Conservation (phyloP, 1,140 invertebrate genomes). For the Lordiphosa clarofinis region DNA sequence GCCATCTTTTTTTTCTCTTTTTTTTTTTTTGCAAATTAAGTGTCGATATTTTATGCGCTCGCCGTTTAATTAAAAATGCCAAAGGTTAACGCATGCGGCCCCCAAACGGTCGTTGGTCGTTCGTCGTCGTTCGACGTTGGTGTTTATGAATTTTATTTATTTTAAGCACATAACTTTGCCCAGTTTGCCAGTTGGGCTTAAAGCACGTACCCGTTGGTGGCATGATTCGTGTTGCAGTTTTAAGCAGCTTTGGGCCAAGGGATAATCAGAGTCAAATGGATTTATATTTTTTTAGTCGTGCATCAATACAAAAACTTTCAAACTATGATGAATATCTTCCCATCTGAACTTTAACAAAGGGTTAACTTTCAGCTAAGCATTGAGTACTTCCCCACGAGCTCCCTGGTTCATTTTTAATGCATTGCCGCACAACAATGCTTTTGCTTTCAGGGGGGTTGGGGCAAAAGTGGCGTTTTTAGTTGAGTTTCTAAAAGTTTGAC, state of each 20-base stretch:
- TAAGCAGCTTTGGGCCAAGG: slow-evolving; percentile 62
- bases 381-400: too few relatives aligned
- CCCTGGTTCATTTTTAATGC: slow-evolving; percentile 35
- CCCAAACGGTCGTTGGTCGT: slow-evolving; percentile 19
- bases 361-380: too few relatives aligned
- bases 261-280: slow-evolving; percentile 67
- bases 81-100: slow-evolving; percentile 69
- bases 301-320: too few relatives aligned
- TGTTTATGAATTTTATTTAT: slow-evolving; percentile 71
- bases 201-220: slow-evolving; percentile 3
- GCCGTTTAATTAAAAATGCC: slow-evolving; percentile 76
- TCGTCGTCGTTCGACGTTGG: slow-evolving; percentile 19
- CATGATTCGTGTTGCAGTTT: slow-evolving; percentile 52
- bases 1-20: slow-evolving; percentile 48
- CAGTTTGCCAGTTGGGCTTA: slow-evolving; percentile 28
- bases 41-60: slow-evolving; percentile 76
- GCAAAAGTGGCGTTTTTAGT: slow-evolving; percentile 38
- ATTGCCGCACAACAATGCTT: slow-evolving; percentile 22
- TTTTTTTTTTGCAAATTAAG: slow-evolving; percentile 69
- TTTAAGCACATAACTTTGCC: slow-evolving; percentile 61
- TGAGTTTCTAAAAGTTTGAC: slow-evolving; percentile 67
- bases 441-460: slow-evolving; percentile 5
- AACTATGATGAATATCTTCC: too few relatives aligned
- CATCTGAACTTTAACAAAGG: too few relatives aligned
- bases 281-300: too few relatives aligned